phyloP scores from a whole-genome alignment of 2,113 vertebrate species.

The Electrona antarctica region DNA sequence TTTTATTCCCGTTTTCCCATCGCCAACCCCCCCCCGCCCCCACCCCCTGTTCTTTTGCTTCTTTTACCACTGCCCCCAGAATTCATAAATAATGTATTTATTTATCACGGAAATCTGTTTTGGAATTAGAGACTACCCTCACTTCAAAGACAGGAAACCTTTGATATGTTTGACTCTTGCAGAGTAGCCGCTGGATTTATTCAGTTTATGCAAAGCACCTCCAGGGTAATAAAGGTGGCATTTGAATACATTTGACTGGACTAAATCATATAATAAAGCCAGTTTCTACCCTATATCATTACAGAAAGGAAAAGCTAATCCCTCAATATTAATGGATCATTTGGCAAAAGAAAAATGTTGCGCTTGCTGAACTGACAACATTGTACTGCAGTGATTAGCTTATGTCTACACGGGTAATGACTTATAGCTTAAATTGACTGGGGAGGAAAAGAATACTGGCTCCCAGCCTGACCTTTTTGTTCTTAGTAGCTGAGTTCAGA shows the following conservation, averaged over 20 bases:
- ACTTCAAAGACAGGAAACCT: constrained; percentile 86
- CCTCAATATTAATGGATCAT: constrained; percentile 72
- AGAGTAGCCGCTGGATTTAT: constrained; percentile 81
- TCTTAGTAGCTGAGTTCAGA: constrained; percentile 52
- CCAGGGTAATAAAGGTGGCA: constrained; percentile 82
- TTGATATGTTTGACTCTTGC: constrained; percentile 83
- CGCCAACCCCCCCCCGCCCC: neutral
- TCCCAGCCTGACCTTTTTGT: constrained; percentile 37
- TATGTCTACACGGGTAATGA: constrained; percentile 59
- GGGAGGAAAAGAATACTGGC: constrained; percentile 29
- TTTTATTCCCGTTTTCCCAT: constrained; percentile 76
- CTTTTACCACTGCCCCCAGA: constrained; percentile 59
- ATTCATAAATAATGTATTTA: constrained; percentile 87
- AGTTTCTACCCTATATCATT: constrained; percentile 75
- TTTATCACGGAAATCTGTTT: constrained; percentile 86
- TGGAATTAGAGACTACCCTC: constrained; percentile 81
- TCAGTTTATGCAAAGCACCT: constrained; percentile 85
- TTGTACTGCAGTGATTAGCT: constrained; percentile 63
- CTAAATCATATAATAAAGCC: constrained; percentile 82
- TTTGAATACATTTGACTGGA: constrained; percentile 84
- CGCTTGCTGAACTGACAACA: constrained; percentile 63
- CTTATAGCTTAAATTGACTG: constrained; percentile 49
- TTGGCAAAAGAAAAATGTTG: constrained; percentile 68
- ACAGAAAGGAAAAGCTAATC: constrained; percentile 68
- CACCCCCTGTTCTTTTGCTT: constrained; percentile 57